Base-by-base conservation (phyloP, 2,888 invertebrate species). In the Caprella mutica region DNA sequence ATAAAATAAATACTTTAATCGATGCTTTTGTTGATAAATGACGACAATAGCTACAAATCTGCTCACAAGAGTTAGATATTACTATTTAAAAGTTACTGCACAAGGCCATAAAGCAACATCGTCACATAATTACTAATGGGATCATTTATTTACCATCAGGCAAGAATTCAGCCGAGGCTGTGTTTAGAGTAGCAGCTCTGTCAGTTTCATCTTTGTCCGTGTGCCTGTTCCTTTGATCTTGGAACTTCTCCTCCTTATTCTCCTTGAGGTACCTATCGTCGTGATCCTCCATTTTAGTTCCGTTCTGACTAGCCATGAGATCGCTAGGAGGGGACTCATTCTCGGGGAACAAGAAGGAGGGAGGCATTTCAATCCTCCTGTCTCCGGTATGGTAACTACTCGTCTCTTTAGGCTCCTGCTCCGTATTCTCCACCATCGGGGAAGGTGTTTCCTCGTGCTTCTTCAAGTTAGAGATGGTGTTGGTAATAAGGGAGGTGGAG, bases 341-440 rank as follows among this genome's bases (percentile, higher is more conserved):
- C 58, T 70, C 68, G 3, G 86, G 84, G 72, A 86, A 86, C 53
- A 86, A 76, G 72, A 85, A 86, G 21, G 84, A 83, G 14, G 86
- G 84, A 52, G 86, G 86, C 83, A 87, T 84, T 73, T 86, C 86
- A 68, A 86, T 85, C 60, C 86, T 76, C 54, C 85, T 75, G 67
- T 81, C 83, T 68, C 82, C 82, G 67, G 80, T 81, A 66, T 83
- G 78, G 69, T 81, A 81, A 44, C 84, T 78, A 26, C 12, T 9
- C 12, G 46, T n/a, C 24, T 39, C 44, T 35, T 57, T 39, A 26
- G 24, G 26, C 21, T 58, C 52, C 21, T 51, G 35, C 12, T 43
- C 21, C 3, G 19, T n/a, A 29, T 23, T n/a, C 38, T 27, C 40
- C 21, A 17, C 29, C 23, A 50, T 46, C 24, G 17, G 33, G 23